Evolutionary conservation across 2,888 invertebrate genomes (phyloP).

Genomic region (Stenodema calcarata): DNA sequence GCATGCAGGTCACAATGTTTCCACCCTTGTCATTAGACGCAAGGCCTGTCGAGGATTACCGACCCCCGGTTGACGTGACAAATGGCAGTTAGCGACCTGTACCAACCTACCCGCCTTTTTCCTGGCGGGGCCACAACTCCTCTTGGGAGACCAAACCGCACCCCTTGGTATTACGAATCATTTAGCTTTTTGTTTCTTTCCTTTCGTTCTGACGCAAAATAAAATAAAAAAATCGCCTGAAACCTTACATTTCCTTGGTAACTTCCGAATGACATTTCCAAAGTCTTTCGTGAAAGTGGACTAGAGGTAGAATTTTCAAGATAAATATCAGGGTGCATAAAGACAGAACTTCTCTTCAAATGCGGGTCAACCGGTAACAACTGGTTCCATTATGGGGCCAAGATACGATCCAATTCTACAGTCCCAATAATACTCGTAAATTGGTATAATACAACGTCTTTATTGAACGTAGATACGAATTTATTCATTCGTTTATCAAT

Average conservation of each 20-base stretch:
- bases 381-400: neutral
- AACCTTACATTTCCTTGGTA: neutral
- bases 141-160: neutral
- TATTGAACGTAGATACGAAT: too few species aligned
- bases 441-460: too few species aligned
- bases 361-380: neutral
- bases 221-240: neutral
- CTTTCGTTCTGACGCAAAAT: neutral
- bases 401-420: neutral
- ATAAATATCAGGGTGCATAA: neutral
- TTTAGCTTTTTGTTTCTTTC: neutral
- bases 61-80: conserved; percentile 9
- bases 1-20: conserved; percentile 21
- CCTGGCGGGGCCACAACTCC: neutral
- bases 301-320: neutral
- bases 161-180: conserved; percentile 1
- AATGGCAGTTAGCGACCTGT: conserved; percentile 30
- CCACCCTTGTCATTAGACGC: conserved; percentile 17
- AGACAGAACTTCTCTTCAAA: neutral
- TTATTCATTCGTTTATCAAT: too few species aligned
- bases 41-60: neutral
- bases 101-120: neutral
- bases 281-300: neutral
- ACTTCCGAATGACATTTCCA: neutral
- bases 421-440: too few species aligned